These are phyloP conservation scores for Aspidiotus rigidus DNA, from an alignment of 2,888 invertebrate genomes.

Conservation along the genomic window DNA sequence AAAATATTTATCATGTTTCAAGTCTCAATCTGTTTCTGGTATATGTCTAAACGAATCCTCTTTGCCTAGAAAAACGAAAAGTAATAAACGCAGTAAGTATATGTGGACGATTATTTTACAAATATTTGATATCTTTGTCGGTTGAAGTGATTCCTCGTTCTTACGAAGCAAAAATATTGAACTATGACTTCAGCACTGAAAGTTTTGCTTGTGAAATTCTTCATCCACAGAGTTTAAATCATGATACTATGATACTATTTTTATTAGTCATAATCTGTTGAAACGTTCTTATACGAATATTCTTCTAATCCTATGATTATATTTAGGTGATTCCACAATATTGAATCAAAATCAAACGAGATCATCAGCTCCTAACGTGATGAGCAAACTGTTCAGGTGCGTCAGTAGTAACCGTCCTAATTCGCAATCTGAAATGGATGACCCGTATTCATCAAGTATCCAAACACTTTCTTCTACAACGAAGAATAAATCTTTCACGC, in stretches of 20 bases:
- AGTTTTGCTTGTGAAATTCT: no score
- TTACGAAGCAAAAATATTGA: no score
- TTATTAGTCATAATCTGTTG: no score
- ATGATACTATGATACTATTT: no score
- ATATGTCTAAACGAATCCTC: slow-evolving; percentile 22
- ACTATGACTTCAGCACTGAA: no score
- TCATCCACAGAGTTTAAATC: no score
- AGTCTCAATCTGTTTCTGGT: slow-evolving; percentile 44
- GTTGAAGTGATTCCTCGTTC: no score
- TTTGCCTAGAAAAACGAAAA: background rate
- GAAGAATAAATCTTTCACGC: slow-evolving; percentile 7
- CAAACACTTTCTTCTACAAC: background rate
- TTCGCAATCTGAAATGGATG: background rate
- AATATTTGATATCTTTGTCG: no score
- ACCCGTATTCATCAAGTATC: background rate
- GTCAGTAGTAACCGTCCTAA: background rate
- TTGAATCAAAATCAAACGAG: background rate
- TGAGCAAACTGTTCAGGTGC: slow-evolving; percentile 3
- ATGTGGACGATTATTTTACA: no score
- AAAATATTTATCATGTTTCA: slow-evolving; percentile 81
- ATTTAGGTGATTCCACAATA: background rate
- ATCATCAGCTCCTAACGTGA: background rate
- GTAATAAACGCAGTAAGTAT: slow-evolving; percentile 10
- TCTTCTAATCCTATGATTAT: no score
- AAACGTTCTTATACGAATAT: no score